Percentiles rank a stretch among this genome's conserved stretches.
These are phyloP conservation scores for Phainopepla nitens DNA, from an alignment of 2,113 vertebrate species.

Conservation along the genomic window DNA sequence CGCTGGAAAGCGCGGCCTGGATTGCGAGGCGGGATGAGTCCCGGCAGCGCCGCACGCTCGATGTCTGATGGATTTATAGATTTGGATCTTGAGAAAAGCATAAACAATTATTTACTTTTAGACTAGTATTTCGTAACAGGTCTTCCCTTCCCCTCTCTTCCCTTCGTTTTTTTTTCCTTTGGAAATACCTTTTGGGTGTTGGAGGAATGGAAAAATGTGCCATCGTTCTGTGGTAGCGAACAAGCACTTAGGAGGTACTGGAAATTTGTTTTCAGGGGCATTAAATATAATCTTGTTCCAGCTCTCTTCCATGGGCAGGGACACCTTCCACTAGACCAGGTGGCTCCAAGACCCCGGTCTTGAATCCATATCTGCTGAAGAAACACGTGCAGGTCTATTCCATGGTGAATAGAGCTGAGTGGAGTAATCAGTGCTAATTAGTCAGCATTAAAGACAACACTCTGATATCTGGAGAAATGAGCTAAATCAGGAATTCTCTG, in stretches of 20 bases:
- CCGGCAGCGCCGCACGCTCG: rapidly evolving
- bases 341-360: background rate
- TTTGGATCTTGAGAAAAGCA: no score
- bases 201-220: background rate
- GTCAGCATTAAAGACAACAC: background rate
- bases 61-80: rapidly evolving
- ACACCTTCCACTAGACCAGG: no score
- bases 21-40: rapidly evolving
- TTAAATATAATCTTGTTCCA: background rate
- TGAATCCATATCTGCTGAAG: background rate
- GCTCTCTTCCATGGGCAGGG: rapidly evolving
- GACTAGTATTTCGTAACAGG: rapidly evolving
- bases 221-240: rapidly evolving
- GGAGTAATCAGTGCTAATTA: background rate
- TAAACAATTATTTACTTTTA: background rate
- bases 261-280: no score
- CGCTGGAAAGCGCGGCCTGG: slow-evolving; percentile 11
- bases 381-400: rapidly evolving
- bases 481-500: background rate
- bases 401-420: background rate
- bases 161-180: rapidly evolving
- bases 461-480: background rate
- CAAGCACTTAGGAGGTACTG: background rate
- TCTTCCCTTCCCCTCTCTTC: rapidly evolving
- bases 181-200: background rate